Conservation (phyloP, 2,797 vertebrate species). For the Phataginus tetradactyla region DNA sequence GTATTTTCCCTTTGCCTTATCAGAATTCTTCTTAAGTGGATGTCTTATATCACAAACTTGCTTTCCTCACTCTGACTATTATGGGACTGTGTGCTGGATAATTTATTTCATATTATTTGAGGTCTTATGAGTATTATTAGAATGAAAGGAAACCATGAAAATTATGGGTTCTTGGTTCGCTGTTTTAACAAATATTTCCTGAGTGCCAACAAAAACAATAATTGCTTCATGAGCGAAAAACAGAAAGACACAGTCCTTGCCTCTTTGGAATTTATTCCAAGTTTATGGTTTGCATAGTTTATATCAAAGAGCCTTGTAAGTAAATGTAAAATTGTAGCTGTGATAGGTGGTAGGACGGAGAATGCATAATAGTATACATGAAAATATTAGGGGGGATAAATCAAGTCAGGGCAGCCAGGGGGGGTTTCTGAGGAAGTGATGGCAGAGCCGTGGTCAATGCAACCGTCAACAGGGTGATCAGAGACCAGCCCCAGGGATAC, state of each 20-base stretch:
- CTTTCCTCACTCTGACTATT: constrained; percentile 16
- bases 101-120: constrained; percentile 71
- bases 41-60: background rate
- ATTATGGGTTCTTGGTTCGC: constrained; percentile 61
- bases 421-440: background rate
- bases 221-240: constrained; percentile 32
- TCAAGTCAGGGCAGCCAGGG: background rate
- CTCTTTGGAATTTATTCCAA: constrained; percentile 5
- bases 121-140: constrained; percentile 64
- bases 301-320: background rate
- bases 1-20: constrained; percentile 8
- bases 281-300: constrained; percentile 29
- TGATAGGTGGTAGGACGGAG: background rate
- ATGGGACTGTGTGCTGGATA: constrained; percentile 23
- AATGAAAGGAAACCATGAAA: constrained; percentile 68
- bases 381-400: background rate
- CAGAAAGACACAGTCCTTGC: constrained; percentile 23
- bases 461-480: background rate
- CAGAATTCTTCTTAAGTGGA: constrained; percentile 25
- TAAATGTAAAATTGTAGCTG: background rate
- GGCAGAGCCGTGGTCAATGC: background rate
- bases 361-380: background rate
- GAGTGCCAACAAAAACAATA: constrained; percentile 68
- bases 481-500: background rate
- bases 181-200: constrained; percentile 69